Evolutionary conservation across 2,888 invertebrate species (phyloP).

Genomic region (Cordylochernes scorpioides): DNA sequence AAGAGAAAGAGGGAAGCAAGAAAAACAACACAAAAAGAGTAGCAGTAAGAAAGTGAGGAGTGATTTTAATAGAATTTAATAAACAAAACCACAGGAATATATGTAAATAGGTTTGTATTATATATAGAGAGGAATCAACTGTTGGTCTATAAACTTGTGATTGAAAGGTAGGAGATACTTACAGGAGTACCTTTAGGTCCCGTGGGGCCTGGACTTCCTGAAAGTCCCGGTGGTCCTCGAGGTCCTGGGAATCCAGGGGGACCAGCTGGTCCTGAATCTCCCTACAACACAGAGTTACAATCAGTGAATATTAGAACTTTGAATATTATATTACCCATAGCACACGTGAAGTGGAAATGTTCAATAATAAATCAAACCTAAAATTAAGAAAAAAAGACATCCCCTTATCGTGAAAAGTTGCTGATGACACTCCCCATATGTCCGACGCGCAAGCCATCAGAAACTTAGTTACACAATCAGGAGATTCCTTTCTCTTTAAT

Average conservation of each 20-base stretch:
- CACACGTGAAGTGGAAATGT: not conserved
- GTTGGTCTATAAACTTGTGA: not conserved
- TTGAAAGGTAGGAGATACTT: constrained; percentile 1
- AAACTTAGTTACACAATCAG: too few species aligned
- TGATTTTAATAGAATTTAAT: too few species aligned
- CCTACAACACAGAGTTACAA: constrained; percentile 5
- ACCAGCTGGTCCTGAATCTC: constrained; percentile 12
- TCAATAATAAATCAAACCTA: too few species aligned
- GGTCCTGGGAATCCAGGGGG: constrained; percentile 57
- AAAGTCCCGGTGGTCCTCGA: constrained; percentile 42
- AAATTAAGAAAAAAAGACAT: too few species aligned
- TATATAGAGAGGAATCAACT: not conserved
- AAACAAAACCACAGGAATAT: constrained; percentile 1
- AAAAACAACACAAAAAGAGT: too few species aligned
- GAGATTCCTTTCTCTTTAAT: too few species aligned
- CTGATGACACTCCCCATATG: too few species aligned
- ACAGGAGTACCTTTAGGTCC: constrained; percentile 38
- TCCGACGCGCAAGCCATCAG: too few species aligned
- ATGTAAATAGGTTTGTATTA: not conserved
- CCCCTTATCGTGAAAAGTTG: too few species aligned
- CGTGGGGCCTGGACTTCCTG: constrained; percentile 42
- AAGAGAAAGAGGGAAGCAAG: too few species aligned
- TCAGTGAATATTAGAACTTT: not conserved
- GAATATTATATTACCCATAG: not conserved
- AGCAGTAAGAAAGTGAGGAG: too few species aligned